Evolutionary conservation across 2,797 vertebrate genomes (phyloP).

Genomic region (Enteromius treurensis): DNA sequence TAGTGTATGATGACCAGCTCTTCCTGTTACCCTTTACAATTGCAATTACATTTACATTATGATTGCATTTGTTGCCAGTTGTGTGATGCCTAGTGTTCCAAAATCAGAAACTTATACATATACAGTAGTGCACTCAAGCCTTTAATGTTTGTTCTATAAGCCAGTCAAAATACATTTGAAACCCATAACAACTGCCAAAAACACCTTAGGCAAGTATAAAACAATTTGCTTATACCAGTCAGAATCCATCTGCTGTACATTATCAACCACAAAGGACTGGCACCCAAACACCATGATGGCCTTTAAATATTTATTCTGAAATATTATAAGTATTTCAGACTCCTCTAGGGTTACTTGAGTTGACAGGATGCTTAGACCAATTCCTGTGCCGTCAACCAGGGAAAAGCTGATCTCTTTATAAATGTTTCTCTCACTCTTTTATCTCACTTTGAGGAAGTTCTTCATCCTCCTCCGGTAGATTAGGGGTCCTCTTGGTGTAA

Average conservation of each 20-base stretch:
- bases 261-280: constrained; percentile 5
- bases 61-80: background rate
- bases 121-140: background rate
- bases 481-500: constrained; percentile 46
- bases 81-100: background rate
- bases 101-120: background rate
- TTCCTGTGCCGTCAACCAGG: constrained; percentile 37
- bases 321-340: constrained; percentile 17
- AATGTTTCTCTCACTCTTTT: constrained; percentile 28
- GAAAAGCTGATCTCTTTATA: constrained; percentile 36
- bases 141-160: background rate
- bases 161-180: background rate
- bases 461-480: constrained; percentile 53
- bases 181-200: background rate
- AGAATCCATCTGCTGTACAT: background rate
- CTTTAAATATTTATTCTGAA: constrained; percentile 16
- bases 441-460: constrained; percentile 47
- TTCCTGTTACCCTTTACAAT: background rate
- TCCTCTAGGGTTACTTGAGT: constrained; percentile 33
- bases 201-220: background rate
- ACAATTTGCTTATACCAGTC: background rate
- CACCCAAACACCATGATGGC: background rate
- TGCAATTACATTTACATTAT: background rate
- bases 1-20: background rate
- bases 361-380: constrained; percentile 26